phyloP scores from a whole-genome alignment of 2,797 vertebrate species.

The Sciaenops ocellatus region DNA sequence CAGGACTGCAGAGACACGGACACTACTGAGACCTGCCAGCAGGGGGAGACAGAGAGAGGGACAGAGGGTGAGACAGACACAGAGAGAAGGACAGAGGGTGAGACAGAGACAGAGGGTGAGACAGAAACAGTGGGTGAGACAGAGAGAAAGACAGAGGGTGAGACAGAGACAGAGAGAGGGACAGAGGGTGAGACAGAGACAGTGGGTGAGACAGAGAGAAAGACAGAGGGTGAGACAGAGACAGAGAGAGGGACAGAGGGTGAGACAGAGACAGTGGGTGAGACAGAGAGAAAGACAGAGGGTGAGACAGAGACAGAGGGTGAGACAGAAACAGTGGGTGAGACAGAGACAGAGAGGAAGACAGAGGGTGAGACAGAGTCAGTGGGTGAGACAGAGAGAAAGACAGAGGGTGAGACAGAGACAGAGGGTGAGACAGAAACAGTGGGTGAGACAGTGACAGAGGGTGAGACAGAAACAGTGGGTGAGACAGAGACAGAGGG shows the following conservation, averaged over 20 bases:
- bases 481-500: constrained; percentile 6
- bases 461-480: background rate
- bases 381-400: background rate
- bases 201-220: background rate
- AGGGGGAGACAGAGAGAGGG: constrained; percentile 14
- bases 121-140: background rate
- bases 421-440: background rate
- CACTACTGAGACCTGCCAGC: constrained; percentile 14
- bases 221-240: background rate
- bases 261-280: background rate
- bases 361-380: background rate
- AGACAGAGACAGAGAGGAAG: background rate
- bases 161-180: background rate
- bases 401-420: background rate
- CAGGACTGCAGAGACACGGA: background rate
- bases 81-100: background rate
- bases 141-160: background rate
- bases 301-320: background rate
- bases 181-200: background rate
- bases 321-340: background rate
- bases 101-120: background rate
- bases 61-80: background rate
- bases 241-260: background rate
- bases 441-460: background rate
- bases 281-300: background rate